Base-by-base conservation (phyloP, 2,113 vertebrate genomes). In the Brachionichthys hirsutus region DNA sequence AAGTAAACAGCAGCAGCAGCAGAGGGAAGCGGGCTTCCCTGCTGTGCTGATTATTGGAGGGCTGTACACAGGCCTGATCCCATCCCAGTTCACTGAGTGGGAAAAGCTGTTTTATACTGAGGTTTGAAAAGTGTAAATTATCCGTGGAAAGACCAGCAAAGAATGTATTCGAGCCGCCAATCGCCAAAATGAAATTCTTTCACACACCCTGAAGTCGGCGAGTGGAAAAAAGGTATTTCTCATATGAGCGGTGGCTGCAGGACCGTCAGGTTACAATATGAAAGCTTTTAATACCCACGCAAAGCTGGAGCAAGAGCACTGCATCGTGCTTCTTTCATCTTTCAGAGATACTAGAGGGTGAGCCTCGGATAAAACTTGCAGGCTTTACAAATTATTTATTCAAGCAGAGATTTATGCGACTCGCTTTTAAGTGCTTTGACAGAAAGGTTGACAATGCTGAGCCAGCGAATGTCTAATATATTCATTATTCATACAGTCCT, bases 1-100 rank as follows among this genome's bases (percentile, higher is more conserved):
- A 68, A 54, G 67, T 77, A 86, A 88, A 85, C 84, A 85, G 82
- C 41, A 71, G 84, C 77, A 78, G 82, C 54, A 72, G 70, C 81
- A 46, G 67, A 44, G 49, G 86, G 86, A 75, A 55, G 70, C 13
- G 50, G 54, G 71, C 51, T 20, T 43, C 62, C 85, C 86, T 61
- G 77, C 83, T 75, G 83, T 47, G 80, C 61, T 88, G 88, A 84
- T 88, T 88, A 84, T 88, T 88, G 78, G 80, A 81, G 75, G 74
- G 86, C 73, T 73, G 78, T 85, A 87, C 86, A 88, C 74, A 77
- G 67, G 57, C 66, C 62, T 16, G 54, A 48, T 49, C 47, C 51
- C 60, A 59, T 43, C 50, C 35, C 4, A 38, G 70, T 58, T 56
- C 60, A 10, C 17, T 5, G 43, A 80, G 77, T 47, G 74, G 69